phyloP scores from a whole-genome alignment of 92 coral and sea anemone genomes.

The Palythoa caribaeorum region DNA sequence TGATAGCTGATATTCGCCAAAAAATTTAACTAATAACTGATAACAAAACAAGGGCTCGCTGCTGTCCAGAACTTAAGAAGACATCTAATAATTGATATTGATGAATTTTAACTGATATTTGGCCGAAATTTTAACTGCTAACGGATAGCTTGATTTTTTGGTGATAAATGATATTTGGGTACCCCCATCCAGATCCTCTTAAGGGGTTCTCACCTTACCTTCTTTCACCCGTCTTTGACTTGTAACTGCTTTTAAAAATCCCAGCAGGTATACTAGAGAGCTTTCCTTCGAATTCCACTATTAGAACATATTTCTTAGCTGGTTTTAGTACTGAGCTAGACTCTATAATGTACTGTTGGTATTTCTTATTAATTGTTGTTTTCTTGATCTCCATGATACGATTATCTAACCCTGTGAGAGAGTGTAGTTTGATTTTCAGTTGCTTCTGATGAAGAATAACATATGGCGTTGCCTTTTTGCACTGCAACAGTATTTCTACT shows the following conservation, averaged over 20 bases:
- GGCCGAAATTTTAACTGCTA: too few relatives aligned
- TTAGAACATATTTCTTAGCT: constrained; percentile 56
- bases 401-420: constrained; percentile 52
- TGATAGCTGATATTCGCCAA: too few relatives aligned
- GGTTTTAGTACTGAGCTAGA: constrained; percentile 39
- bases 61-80: too few relatives aligned
- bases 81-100: too few relatives aligned
- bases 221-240: constrained; percentile 57
- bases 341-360: constrained; percentile 58
- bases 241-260: constrained; percentile 75
- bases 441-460: constrained; percentile 75
- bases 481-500: constrained; percentile 66
- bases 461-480: constrained; percentile 67
- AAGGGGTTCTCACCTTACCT: constrained; percentile 43
- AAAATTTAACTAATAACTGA: too few relatives aligned
- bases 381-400: constrained; percentile 51
- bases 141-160: too few relatives aligned
- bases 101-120: too few relatives aligned
- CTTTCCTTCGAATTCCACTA: constrained; percentile 63
- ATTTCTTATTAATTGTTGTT: constrained; percentile 41
- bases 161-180: too few relatives aligned
- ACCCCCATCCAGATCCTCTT: too few relatives aligned
- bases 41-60: too few relatives aligned
- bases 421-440: constrained; percentile 56
- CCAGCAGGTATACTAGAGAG: constrained; percentile 71